A percentile compares a stretch with the other conserved stretches of the same genome.
Conservation (phyloP, 2,113 vertebrate species). For the Ursus arctos region DNA sequence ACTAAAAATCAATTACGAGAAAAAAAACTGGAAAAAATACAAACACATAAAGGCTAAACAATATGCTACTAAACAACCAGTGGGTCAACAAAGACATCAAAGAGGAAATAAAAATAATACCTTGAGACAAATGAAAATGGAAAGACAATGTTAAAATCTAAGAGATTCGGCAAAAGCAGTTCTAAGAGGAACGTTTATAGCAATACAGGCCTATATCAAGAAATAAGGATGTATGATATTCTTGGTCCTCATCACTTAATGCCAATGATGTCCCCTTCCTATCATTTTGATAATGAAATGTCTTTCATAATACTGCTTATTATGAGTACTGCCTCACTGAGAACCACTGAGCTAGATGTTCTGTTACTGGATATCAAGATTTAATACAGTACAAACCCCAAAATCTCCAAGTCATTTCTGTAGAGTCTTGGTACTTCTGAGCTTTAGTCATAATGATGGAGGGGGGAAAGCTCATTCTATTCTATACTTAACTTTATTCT, state of each 20-base stretch:
- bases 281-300: background rate
- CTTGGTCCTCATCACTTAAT: background rate
- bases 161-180: background rate
- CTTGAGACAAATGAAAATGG: background rate
- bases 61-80: background rate
- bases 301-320: background rate
- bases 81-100: background rate
- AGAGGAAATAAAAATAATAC: background rate
- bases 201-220: background rate
- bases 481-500: constrained; percentile 39
- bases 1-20: background rate
- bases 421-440: background rate
- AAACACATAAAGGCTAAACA: background rate
- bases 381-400: constrained; percentile 22
- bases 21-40: background rate
- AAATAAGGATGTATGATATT: background rate
- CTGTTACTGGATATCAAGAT: constrained; percentile 9
- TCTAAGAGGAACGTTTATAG: background rate
- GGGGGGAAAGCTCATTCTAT: background rate
- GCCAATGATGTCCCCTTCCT: background rate
- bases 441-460: constrained; percentile 1
- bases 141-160: background rate
- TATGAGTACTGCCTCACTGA: background rate
- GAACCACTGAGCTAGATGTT: background rate
- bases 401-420: background rate